Base-by-base conservation (phyloP, 1,140 invertebrate species). In the Drosophila simulans region DNA sequence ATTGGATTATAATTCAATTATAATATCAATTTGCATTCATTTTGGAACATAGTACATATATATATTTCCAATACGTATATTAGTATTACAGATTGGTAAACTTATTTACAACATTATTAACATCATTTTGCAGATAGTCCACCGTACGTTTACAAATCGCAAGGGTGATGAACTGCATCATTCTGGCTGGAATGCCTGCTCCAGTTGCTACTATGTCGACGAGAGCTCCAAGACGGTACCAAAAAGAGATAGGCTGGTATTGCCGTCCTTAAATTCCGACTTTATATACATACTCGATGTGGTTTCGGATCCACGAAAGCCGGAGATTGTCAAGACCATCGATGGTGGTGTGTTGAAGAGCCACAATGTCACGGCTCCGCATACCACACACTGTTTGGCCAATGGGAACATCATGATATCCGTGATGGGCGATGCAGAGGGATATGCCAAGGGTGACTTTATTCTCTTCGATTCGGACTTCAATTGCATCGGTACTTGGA, bases 101-200 rank as follows among this genome's bases (percentile, higher is more conserved):
- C 13, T 5, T 40, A 5, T 40, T 40, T n/a, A 40, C 12, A n/a
- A 1, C 12, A 13, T 39, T n/a, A 13, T 39, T 39, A 12, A 39
- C 4, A 4, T 39, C 1, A 8, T 0, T 90, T 0, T 84, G 20
- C 20, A 99, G 98, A 96, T 99, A 3, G 96, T 99, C 52, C 95
- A 97, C 90, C 95, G 97, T 49, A 94, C 97, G 0, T 94, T 95
- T 63, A 96, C 98, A 84, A 95, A 95, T n/a, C 92, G 96, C 56
- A 88, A 94, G 5, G 96, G 95, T 1, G 97, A 99, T 90, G 98
- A 99, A 92, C 91, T 99, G 0, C 98, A 99, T 91, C 98, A 99
- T 91, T 96, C 95, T 15, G 98, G 98, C 0, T 99, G 98, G 98
- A 99, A 99, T 91, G 95, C 97, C 8, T 99, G 98, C 91, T 98